phyloP scores from a whole-genome alignment of 1,140 invertebrate genomes.

The Ceratina calcarata region DNA sequence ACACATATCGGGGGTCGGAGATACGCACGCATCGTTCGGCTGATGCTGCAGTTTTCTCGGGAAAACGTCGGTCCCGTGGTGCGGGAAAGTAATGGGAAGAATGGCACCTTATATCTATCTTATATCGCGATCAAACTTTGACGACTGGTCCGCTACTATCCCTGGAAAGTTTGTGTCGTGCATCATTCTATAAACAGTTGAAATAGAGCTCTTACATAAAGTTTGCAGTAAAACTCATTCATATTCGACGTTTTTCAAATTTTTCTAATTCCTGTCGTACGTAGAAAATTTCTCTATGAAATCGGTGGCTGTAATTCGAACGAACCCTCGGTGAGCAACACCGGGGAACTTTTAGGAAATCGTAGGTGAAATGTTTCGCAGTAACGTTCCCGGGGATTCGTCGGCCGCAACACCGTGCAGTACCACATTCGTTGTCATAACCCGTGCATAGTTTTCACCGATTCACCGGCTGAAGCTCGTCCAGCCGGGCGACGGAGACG shows the following conservation, averaged over 20 bases:
- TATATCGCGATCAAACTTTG: slow-evolving; percentile 7
- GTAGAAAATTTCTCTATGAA: background rate
- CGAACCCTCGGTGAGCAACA: background rate
- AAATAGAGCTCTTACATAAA: background rate
- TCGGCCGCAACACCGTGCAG: slow-evolving; percentile 10
- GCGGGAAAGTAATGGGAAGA: background rate
- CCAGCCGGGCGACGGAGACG: slow-evolving; percentile 22
- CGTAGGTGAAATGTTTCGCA: background rate
- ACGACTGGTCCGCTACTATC: too few species aligned
- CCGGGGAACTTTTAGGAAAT: background rate
- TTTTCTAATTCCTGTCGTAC: background rate
- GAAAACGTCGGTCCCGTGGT: background rate
- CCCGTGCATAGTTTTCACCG: slow-evolving; percentile 21
- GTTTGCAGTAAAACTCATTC: background rate
- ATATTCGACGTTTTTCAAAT: too few species aligned
- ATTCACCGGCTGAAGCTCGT: slow-evolving; percentile 25
- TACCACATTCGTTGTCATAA: background rate
- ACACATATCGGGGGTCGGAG: slow-evolving; percentile 21
- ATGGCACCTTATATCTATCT: background rate
- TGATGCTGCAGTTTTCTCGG: slow-evolving; percentile 55
- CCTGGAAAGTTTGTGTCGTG: background rate
- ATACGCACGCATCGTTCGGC: slow-evolving; percentile 55
- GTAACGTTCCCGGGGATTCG: background rate
- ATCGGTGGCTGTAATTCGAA: background rate
- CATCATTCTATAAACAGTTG: background rate